Percentiles rank a stretch among this genome's conserved stretches.
Conservation (phyloP, 2,113 vertebrate species). For the Euleptes europaea region DNA sequence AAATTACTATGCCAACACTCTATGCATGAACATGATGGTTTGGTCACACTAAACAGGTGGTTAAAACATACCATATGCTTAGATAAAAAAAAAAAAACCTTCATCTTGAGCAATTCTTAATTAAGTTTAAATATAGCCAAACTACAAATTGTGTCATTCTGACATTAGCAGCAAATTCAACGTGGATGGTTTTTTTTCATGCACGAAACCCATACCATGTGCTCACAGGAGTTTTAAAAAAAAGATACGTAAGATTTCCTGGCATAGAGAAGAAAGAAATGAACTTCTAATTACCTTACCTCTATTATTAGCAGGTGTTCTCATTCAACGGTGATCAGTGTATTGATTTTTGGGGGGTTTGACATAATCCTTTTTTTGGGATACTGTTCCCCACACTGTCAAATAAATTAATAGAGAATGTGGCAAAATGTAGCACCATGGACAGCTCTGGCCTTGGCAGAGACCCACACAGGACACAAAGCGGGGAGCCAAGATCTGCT, state of each 20-base stretch:
- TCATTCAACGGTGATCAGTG: conserved; percentile 18
- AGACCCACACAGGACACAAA: accelerated
- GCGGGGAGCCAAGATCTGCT: background rate
- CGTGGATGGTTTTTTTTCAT: background rate
- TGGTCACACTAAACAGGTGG: background rate
- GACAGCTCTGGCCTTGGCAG: background rate
- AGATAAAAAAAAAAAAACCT: background rate
- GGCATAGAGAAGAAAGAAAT: background rate
- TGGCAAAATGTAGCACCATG: background rate
- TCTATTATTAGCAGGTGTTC: conserved; percentile 44
- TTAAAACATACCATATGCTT: conserved; percentile 28
- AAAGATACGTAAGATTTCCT: background rate
- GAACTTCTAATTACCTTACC: conserved; percentile 27
- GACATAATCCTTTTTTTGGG: background rate
- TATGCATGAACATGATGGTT: background rate
- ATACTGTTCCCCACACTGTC: background rate
- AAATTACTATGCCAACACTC: background rate
- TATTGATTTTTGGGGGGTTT: conserved; percentile 10
- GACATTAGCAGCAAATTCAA: conserved; percentile 24
- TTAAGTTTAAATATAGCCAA: conserved; percentile 42
- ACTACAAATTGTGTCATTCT: conserved; percentile 10
- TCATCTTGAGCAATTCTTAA: conserved; percentile 42
- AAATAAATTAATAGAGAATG: accelerated
- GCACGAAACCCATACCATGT: background rate
- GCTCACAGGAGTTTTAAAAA: conserved; percentile 7